Percentiles rank a stretch among this genome's conserved stretches.
Conservation (phyloP, 2,797 vertebrate genomes). For the Gephyroberyx darwinii region DNA sequence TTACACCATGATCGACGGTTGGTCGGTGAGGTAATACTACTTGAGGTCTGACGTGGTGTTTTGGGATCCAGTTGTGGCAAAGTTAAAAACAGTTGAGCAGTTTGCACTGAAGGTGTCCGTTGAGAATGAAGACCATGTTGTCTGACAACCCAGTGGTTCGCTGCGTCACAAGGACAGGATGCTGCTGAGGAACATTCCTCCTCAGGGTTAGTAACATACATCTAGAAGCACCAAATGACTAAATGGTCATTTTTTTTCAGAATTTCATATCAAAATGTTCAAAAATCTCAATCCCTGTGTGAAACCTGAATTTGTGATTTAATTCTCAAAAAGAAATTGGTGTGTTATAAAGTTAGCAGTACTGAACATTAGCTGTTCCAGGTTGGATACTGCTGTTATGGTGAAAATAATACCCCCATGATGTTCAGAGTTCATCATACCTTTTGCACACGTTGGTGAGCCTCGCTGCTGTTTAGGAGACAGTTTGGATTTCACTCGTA, state of each 20-base stretch:
- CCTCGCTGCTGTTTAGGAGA: slow-evolving; percentile 2
- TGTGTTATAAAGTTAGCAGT: slow-evolving; percentile 34
- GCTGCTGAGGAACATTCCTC: slow-evolving; percentile 47
- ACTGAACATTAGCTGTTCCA: slow-evolving; percentile 38
- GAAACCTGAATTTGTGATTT: slow-evolving; percentile 63
- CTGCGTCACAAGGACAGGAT: slow-evolving; percentile 37
- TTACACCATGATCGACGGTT: slow-evolving; percentile 6
- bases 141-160: slow-evolving; percentile 36
- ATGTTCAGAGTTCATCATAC: slow-evolving; percentile 11
- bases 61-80: slow-evolving; percentile 54
- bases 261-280: slow-evolving; percentile 68
- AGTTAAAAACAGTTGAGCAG: slow-evolving; percentile 31
- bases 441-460: background rate
- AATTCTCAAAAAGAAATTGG: slow-evolving; percentile 42
- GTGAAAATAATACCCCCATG: background rate
- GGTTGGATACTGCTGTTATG: background rate
- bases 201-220: slow-evolving; percentile 56
- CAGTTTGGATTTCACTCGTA: background rate
- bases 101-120: slow-evolving; percentile 16
- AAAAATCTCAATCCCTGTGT: slow-evolving; percentile 43
- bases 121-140: slow-evolving; percentile 55
- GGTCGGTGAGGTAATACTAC: slow-evolving; percentile 66
- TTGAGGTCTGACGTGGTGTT: slow-evolving; percentile 59
- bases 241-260: slow-evolving; percentile 60
- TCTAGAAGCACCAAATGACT: slow-evolving; percentile 75